Conservation (phyloP, 2,797 vertebrate species). For the Molossus molossus region DNA sequence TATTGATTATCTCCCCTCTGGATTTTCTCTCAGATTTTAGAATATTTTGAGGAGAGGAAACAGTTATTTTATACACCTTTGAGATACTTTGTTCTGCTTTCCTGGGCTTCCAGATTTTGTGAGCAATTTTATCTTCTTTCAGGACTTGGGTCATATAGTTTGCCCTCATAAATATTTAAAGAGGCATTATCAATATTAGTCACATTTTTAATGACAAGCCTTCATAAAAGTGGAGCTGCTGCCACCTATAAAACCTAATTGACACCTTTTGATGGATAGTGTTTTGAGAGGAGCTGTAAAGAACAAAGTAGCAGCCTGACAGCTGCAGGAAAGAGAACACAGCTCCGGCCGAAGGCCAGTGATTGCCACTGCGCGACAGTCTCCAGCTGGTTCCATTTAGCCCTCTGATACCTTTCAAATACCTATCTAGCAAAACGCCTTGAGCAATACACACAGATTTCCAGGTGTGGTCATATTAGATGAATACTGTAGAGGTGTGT, state of each 20-base stretch:
- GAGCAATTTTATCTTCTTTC: constrained; percentile 42
- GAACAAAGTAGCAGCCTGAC: constrained; percentile 52
- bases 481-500: constrained; percentile 24
- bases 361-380: neutral
- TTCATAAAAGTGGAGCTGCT: constrained; percentile 68
- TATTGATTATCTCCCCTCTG: neutral
- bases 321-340: neutral
- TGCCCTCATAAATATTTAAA: constrained; percentile 72
- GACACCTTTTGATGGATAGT: constrained; percentile 62
- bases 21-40: neutral
- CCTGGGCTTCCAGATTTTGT: neutral
- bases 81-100: neutral
- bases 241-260: constrained; percentile 53
- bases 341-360: neutral
- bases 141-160: neutral
- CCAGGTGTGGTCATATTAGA: constrained; percentile 62
- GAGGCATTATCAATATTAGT: constrained; percentile 59
- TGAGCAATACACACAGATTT: constrained; percentile 47
- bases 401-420: constrained; percentile 62
- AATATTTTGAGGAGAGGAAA: neutral
- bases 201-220: constrained; percentile 58
- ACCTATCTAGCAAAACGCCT: constrained; percentile 9
- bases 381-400: constrained; percentile 79
- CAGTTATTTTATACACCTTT: neutral
- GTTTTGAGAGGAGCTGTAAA: constrained; percentile 60